phyloP scores from a whole-genome alignment of 2,797 vertebrate species.

The Pantherophis vulpinus region DNA sequence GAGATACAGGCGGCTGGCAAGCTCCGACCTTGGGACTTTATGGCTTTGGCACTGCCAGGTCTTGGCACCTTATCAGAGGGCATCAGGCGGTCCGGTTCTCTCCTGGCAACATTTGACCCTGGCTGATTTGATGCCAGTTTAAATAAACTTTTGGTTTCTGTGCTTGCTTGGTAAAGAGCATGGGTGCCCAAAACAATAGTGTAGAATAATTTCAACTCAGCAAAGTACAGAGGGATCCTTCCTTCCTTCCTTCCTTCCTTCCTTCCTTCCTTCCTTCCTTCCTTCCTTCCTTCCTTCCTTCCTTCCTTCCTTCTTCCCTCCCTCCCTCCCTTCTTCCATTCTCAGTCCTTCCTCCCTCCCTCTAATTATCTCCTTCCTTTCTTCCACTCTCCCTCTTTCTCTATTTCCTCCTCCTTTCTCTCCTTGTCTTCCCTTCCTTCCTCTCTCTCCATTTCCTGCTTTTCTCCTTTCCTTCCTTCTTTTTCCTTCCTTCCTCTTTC shows the following conservation, averaged over 20 bases:
- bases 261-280: neutral
- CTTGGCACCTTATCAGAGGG: neutral
- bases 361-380: too few species aligned
- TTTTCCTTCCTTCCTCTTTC: neutral
- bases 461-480: neutral
- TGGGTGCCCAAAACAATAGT: fast-evolving
- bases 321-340: too few species aligned
- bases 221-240: neutral
- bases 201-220: neutral
- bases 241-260: neutral
- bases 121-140: neutral
- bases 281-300: neutral
- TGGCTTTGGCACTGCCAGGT: too few species aligned
- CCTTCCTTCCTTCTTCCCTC: neutral
- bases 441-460: neutral
- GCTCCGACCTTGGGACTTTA: neutral
- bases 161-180: neutral
- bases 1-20: neutral
- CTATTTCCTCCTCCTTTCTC: too few species aligned
- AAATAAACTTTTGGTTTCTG: neutral
- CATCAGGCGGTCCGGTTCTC: neutral
- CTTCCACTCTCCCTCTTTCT: too few species aligned
- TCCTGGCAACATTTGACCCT: neutral
- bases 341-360: too few species aligned
- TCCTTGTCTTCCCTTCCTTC: neutral